These are phyloP conservation scores for Sabatieria punctata DNA, from an alignment of 2,888 invertebrate genomes.

Conservation along the genomic window DNA sequence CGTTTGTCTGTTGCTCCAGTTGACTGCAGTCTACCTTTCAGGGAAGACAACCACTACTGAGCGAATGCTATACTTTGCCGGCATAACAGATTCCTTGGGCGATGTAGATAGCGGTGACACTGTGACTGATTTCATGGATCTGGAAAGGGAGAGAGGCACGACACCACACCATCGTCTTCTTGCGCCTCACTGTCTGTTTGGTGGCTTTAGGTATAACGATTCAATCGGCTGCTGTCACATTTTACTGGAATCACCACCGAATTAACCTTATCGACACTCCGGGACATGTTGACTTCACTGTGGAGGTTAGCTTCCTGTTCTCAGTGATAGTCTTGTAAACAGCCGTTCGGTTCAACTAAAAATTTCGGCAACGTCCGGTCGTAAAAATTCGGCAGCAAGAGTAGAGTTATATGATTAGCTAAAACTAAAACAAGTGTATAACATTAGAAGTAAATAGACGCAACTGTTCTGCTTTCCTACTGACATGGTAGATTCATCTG, in stretches of 20 bases:
- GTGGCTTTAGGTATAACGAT: conserved; percentile 51
- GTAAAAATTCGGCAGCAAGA: no score
- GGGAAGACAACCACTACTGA: conserved; percentile 98
- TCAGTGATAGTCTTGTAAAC: no score
- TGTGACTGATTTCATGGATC: conserved; percentile 67
- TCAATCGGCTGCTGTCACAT: conserved; percentile 75
- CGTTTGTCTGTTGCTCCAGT: neutral
- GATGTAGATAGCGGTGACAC: conserved; percentile 28
- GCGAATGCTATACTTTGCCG: conserved; percentile 56
- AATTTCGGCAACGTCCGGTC: no score
- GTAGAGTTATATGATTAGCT: no score
- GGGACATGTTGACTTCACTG: conserved; percentile 89
- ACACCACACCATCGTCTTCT: neutral
- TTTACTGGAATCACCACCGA: conserved; percentile 60
- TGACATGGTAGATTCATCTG: no score
- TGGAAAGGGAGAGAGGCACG: conserved; percentile 70
- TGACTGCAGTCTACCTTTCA: no score
- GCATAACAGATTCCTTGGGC: conserved; percentile 20
- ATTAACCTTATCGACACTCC: conserved; percentile 93
- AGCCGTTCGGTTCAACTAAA: no score
- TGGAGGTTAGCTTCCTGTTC: conserved; percentile 10
- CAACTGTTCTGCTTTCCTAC: no score
- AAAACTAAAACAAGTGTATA: no score
- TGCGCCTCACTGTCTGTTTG: conserved; percentile 71
- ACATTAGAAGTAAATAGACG: no score